Evolutionary conservation across 2,888 invertebrate species (phyloP).

Genomic region (Chrysomela aeneicollis): DNA sequence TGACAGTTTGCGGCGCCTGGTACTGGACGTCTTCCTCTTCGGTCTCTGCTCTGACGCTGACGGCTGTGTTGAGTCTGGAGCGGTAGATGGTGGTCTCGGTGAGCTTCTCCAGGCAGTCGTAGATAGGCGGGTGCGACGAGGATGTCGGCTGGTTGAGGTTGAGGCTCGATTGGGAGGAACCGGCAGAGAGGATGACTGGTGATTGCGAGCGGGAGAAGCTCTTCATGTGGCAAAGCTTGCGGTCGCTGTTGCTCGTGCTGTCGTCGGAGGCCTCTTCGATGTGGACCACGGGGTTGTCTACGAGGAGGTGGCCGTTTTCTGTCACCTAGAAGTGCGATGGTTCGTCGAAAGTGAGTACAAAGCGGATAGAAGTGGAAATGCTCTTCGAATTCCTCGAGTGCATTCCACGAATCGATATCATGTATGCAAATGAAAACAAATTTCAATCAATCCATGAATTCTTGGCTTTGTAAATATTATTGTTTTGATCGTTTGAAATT

Average conservation of each 20-base stretch:
- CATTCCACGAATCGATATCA: no score
- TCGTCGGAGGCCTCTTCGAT: slow-evolving; percentile 62
- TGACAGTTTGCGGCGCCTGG: slow-evolving; percentile 54
- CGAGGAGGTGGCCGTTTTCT: slow-evolving; percentile 50
- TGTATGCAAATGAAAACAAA: no score
- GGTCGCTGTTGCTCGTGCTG: slow-evolving; percentile 58
- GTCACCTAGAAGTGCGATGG: slow-evolving; percentile 39
- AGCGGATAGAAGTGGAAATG: no score
- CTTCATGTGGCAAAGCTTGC: slow-evolving; percentile 63
- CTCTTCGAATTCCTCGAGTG: no score
- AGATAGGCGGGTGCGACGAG: slow-evolving; percentile 59
- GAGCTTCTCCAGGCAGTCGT: slow-evolving; percentile 62
- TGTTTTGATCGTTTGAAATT: no score
- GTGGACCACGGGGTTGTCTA: slow-evolving; percentile 61
- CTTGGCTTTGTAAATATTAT: no score
- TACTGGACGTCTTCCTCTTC: slow-evolving; percentile 46
- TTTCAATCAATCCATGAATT: no score
- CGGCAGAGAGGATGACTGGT: slow-evolving; percentile 62
- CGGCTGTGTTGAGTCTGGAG: slow-evolving; percentile 56
- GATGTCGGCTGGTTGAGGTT: slow-evolving; percentile 43
- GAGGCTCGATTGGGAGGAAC: slow-evolving; percentile 60
- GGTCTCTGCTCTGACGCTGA: slow-evolving; percentile 53
- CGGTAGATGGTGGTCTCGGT: slow-evolving; percentile 62
- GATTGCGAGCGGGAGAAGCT: slow-evolving; percentile 64
- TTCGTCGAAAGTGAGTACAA: slow-evolving; percentile 14